Evolutionary conservation across 2,113 vertebrate genomes (phyloP).

Genomic region (Solea senegalensis): DNA sequence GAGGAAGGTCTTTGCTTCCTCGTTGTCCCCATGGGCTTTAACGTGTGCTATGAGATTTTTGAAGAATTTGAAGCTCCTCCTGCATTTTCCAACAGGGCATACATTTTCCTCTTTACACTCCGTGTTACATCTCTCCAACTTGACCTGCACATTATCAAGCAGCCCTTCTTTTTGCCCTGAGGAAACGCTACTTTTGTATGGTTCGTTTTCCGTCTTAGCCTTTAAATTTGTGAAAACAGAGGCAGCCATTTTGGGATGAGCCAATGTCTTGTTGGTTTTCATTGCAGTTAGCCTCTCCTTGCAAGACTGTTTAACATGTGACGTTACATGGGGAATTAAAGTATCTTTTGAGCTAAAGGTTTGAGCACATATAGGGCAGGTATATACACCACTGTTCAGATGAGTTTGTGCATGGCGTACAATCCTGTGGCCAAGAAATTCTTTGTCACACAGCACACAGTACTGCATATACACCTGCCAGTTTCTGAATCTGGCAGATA

Average conservation of each 20-base stretch:
- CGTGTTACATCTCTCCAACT: constrained; percentile 67
- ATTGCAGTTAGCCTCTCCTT: constrained; percentile 94
- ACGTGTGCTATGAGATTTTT: constrained; percentile 94
- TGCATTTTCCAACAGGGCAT: constrained; percentile 92
- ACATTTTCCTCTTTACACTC: constrained; percentile 86
- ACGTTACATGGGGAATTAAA: constrained; percentile 93
- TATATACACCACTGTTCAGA: constrained; percentile 89
- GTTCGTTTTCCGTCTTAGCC: constrained; percentile 81
- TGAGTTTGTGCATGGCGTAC: constrained; percentile 97
- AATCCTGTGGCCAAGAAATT: constrained; percentile 96
- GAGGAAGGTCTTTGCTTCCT: constrained; percentile 93
- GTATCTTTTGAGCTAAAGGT: constrained; percentile 92
- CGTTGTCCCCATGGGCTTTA: constrained; percentile 90
- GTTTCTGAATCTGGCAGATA: constrained; percentile 94
- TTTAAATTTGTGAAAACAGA: constrained; percentile 80
- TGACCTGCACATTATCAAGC: constrained; percentile 75
- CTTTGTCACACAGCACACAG: constrained; percentile 96
- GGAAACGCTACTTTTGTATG: constrained; percentile 83
- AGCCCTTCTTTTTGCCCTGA: constrained; percentile 79
- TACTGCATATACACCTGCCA: constrained; percentile 99
- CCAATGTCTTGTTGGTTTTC: constrained; percentile 88
- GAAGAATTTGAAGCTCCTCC: constrained; percentile 94
- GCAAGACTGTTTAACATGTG: constrained; percentile 95
- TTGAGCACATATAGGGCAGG: constrained; percentile 94
- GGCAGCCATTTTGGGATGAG: constrained; percentile 82